Conservation (phyloP, 2,888 invertebrate genomes). For the Microctonus hyperodae region DNA sequence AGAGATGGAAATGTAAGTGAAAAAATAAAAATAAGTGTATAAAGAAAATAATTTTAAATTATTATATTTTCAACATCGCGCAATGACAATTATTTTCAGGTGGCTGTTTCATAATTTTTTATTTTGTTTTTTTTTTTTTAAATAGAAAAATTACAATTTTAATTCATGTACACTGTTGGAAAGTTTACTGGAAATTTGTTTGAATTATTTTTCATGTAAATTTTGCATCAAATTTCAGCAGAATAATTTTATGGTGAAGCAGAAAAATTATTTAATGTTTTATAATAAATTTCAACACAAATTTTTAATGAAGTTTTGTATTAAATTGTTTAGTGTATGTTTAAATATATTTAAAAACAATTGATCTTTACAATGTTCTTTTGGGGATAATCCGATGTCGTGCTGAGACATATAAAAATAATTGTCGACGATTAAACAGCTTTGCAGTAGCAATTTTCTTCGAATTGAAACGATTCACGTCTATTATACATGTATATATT, state of each 20-base stretch:
- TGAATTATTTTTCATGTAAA: too few species aligned
- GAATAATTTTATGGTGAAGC: too few species aligned
- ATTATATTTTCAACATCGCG: constrained; percentile 9
- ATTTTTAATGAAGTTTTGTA: too few species aligned
- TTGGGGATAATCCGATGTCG: background rate
- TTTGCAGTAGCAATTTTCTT: background rate
- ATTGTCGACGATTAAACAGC: background rate
- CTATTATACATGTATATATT: background rate
- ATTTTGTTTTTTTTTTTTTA: background rate
- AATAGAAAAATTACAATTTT: too few species aligned
- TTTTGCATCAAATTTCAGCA: too few species aligned
- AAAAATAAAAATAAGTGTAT: too few species aligned
- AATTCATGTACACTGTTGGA: background rate
- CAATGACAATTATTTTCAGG: constrained; percentile 9
- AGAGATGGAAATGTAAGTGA: too few species aligned
- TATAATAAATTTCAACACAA: too few species aligned
- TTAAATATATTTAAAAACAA: background rate
- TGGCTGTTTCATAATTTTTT: background rate
- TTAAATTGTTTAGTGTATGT: too few species aligned
- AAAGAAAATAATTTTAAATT: constrained; percentile 16
- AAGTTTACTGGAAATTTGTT: background rate
- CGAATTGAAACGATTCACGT: background rate
- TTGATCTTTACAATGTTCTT: constrained; percentile 17
- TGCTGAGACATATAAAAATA: background rate
- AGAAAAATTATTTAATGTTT: too few species aligned